Evolutionary conservation across 2,797 vertebrate genomes (phyloP).

Genomic region (Semaprochilodus insignis): DNA sequence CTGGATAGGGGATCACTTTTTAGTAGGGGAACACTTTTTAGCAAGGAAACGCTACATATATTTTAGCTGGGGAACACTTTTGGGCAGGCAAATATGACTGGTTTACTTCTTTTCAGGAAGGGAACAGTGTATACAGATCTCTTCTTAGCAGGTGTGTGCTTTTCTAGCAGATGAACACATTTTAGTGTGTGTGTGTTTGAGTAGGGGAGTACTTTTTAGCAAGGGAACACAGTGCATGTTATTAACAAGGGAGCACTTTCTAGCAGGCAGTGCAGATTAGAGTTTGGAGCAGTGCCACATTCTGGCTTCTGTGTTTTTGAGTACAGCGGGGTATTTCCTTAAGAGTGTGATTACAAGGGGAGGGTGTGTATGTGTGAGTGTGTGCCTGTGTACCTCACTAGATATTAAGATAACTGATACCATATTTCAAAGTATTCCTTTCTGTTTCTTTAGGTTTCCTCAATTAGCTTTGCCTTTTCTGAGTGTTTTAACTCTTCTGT

Average conservation of each 20-base stretch:
- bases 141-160: no score
- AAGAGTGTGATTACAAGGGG: constrained; percentile 22
- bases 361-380: constrained; percentile 15
- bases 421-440: not conserved
- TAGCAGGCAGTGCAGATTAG: not conserved
- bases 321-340: constrained; percentile 4
- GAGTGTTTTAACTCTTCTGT: not conserved
- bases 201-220: not conserved
- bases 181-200: no score
- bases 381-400: not conserved
- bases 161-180: no score
- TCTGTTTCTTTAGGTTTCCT: not conserved
- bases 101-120: no score
- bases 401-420: not conserved
- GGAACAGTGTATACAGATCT: no score
- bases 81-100: no score
- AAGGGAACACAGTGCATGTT: not conserved
- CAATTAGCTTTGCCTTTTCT: constrained; percentile 1
- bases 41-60: no score
- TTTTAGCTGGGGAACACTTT: no score
- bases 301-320: not conserved
- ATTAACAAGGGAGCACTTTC: not conserved
- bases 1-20: no score
- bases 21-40: no score
- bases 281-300: constrained; percentile 9